phyloP scores from a whole-genome alignment of 2,113 vertebrate species.

The Numida meleagris region DNA sequence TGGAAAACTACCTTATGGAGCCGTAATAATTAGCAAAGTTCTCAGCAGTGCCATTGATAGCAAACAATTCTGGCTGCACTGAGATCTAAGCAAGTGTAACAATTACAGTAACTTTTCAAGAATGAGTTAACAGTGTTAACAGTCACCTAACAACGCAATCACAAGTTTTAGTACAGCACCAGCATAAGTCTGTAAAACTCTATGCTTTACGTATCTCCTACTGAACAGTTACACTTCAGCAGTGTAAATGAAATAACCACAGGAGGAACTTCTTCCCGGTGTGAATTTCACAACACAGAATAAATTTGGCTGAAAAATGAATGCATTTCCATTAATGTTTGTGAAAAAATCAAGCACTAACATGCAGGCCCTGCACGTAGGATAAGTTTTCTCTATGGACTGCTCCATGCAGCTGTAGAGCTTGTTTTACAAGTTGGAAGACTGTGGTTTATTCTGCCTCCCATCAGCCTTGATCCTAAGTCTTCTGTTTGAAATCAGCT shows the following conservation, averaged over 20 bases:
- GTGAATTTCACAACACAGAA: neutral
- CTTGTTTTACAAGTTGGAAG: neutral
- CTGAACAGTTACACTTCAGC: neutral
- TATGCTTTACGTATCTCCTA: neutral
- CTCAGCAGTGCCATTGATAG: neutral
- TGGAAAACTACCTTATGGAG: neutral
- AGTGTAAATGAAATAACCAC: neutral
- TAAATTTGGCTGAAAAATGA: neutral
- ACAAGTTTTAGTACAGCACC: neutral
- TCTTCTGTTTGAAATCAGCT: neutral
- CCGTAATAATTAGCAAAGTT: neutral
- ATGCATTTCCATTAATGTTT: rapidly evolving
- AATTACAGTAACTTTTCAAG: neutral
- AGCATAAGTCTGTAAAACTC: neutral
- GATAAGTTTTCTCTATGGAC: neutral
- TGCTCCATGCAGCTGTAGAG: neutral
- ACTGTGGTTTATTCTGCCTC: neutral
- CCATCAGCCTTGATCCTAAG: neutral
- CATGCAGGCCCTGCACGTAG: neutral
- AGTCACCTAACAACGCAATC: neutral
- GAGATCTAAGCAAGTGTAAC: neutral
- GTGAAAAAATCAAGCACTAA: neutral
- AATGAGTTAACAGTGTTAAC: neutral
- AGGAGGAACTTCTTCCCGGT: neutral
- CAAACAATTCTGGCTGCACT: neutral